Evolutionary conservation across 2,888 invertebrate species (phyloP).

Genomic region (Drosophila eohydei): DNA sequence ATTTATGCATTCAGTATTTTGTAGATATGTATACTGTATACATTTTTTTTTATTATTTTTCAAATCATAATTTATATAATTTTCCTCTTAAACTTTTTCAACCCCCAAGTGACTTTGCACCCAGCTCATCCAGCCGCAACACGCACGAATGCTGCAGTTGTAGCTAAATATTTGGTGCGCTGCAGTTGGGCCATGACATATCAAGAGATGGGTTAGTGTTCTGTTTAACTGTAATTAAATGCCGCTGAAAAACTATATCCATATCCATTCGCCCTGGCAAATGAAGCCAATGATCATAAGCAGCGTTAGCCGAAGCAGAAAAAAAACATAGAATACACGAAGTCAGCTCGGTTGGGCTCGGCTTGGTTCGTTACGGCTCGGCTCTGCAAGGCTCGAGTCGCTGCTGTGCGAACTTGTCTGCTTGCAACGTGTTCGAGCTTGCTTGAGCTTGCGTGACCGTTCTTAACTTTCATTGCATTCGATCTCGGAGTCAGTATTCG

Average conservation of each 20-base stretch:
- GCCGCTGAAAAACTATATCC: background rate
- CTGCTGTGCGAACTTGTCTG: conserved; percentile 53
- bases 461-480: conserved; percentile 73
- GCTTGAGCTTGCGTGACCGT: conserved; percentile 39
- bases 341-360: conserved; percentile 11
- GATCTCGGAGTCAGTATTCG: conserved; percentile 75
- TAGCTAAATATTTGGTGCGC: background rate
- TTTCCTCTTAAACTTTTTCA: no score
- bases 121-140: conserved; percentile 5
- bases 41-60: no score
- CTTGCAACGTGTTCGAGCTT: conserved; percentile 46
- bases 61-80: no score
- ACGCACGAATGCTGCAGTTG: background rate
- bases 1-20: no score
- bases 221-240: conserved; percentile 7
- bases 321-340: conserved; percentile 73
- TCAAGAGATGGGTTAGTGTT: background rate
- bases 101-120: background rate
- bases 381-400: conserved; percentile 23
- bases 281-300: conserved; percentile 51
- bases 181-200: background rate
- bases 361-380: conserved; percentile 12
- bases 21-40: no score
- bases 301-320: conserved; percentile 6
- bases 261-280: conserved; percentile 5